Evolutionary conservation across 1,140 invertebrate genomes (phyloP).

Genomic region (Lysiphlebus fabarum): DNA sequence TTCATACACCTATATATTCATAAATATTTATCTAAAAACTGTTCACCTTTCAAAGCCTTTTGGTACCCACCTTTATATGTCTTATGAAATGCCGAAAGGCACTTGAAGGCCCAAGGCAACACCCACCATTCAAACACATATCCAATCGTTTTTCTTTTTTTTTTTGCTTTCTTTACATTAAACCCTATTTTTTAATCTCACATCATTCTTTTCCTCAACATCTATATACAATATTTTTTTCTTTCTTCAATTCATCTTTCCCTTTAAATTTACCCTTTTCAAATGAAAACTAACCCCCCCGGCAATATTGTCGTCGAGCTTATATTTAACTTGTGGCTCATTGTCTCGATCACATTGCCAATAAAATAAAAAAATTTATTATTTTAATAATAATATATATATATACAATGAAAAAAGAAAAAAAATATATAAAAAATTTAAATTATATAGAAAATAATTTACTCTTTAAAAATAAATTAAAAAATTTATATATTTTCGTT

Average conservation of each 20-base stretch:
- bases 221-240: constrained; percentile 6
- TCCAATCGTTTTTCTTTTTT: constrained; percentile 12
- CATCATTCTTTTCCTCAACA: not conserved
- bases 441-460: no score
- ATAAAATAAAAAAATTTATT: constrained; percentile 1
- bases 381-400: no score
- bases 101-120: not conserved
- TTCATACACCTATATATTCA: no score
- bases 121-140: constrained; percentile 12
- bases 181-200: no score
- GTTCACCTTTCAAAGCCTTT: no score
- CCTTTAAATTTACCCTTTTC: not conserved
- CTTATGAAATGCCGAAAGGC: constrained; percentile 1
- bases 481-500: no score
- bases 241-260: not conserved
- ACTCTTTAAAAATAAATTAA: no score
- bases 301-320: not conserved
- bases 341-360: constrained; percentile 12
- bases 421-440: no score
- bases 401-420: not conserved
- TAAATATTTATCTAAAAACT: no score
- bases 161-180: not conserved
- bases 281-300: constrained; percentile 9
- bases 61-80: constrained; percentile 9
- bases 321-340: constrained; percentile 10